Conservation (phyloP, 2,113 vertebrate species). For the Semicossyphus pulcher region DNA sequence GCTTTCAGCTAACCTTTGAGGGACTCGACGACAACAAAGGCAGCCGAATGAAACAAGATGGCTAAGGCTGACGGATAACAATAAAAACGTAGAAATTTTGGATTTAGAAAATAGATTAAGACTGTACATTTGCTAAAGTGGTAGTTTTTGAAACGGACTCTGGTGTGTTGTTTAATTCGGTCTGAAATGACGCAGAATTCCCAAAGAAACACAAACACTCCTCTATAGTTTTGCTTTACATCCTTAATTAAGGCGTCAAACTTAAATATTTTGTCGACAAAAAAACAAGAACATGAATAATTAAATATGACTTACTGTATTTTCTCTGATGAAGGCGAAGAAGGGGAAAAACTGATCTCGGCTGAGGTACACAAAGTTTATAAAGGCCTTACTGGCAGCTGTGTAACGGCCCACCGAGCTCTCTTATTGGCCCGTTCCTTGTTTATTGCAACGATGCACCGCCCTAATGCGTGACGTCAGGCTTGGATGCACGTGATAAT, state of each 20-base stretch:
- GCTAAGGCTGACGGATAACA: accelerated
- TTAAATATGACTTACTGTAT: conserved; percentile 36
- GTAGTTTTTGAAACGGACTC: too few relatives aligned
- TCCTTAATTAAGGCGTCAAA: accelerated
- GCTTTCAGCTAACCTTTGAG: too few relatives aligned
- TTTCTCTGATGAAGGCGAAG: accelerated
- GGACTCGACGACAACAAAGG: conserved; percentile 16
- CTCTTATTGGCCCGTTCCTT: conserved; percentile 73
- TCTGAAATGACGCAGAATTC: too few relatives aligned
- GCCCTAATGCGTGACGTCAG: conserved; percentile 14
- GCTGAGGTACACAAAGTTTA: conserved; percentile 60
- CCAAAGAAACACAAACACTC: accelerated
- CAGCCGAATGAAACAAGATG: conserved; percentile 11
- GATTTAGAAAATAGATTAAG: accelerated
- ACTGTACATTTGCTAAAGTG: accelerated
- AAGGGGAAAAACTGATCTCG: accelerated
- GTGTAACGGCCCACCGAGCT: not conserved
- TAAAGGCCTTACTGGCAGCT: conserved; percentile 50
- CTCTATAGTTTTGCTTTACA: not conserved
- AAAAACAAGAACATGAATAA: accelerated
- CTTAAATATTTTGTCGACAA: accelerated
- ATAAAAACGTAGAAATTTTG: not conserved
- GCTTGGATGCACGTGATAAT: conserved; percentile 71
- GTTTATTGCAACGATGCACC: not conserved
- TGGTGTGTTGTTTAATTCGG: too few relatives aligned